These are phyloP conservation scores for Eupithecia subumbrata DNA, from an alignment of 2,888 invertebrate genomes.

Conservation along the genomic window DNA sequence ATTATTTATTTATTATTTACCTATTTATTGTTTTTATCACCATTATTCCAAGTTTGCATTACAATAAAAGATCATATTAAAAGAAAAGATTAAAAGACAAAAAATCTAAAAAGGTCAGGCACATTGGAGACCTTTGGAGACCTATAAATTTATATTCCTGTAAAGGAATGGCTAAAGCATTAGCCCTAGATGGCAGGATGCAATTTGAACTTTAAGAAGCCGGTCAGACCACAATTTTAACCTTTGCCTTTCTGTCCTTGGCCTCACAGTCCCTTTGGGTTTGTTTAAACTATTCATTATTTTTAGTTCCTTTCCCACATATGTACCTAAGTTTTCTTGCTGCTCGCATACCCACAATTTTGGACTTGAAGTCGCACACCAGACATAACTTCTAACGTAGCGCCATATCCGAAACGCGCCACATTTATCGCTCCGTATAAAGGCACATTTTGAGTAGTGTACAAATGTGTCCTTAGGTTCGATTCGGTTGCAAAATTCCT, in stretches of 20 bases:
- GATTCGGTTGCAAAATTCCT: too few species aligned
- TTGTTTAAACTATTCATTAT: not conserved
- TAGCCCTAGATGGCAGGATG: constrained; percentile 21
- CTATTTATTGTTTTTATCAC: not conserved
- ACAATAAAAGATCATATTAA: not conserved
- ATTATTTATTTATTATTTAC: too few species aligned
- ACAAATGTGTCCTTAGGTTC: too few species aligned
- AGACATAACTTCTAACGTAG: too few species aligned
- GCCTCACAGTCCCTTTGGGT: constrained; percentile 2
- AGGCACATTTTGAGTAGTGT: too few species aligned
- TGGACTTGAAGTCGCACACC: too few species aligned
- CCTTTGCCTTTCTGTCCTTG: constrained; percentile 27
- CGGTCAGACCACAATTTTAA: constrained; percentile 19
- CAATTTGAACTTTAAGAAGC: constrained; percentile 30
- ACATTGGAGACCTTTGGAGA: not conserved
- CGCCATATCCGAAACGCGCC: too few species aligned
- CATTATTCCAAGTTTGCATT: not conserved
- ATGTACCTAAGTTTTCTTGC: too few species aligned
- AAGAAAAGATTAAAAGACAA: not conserved
- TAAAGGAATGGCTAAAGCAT: not conserved
- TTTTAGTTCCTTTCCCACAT: not conserved
- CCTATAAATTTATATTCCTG: not conserved
- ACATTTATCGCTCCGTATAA: too few species aligned
- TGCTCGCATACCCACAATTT: too few species aligned
- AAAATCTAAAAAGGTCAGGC: not conserved